A percentile compares a stretch with the other conserved stretches of the same genome.
phyloP scores from a whole-genome alignment of 1,140 invertebrate genomes.

The Wiebesia pumilae region DNA sequence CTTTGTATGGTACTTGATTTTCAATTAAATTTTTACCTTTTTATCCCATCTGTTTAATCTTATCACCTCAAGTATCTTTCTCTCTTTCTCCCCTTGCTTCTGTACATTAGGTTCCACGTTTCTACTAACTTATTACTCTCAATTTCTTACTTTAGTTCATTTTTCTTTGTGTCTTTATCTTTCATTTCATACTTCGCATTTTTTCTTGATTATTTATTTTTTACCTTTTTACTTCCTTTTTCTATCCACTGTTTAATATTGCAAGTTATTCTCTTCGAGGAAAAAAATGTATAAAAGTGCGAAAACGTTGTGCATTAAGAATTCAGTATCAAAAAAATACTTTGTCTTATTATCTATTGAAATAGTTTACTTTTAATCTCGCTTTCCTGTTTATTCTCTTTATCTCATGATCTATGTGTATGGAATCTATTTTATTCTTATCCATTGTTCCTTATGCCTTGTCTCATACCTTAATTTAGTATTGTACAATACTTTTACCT shows the following conservation, averaged over 20 bases:
- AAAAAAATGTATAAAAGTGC: neutral
- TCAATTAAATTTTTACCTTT: neutral
- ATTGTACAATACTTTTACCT: too few relatives aligned
- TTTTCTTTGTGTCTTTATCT: neutral
- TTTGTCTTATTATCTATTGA: too few relatives aligned
- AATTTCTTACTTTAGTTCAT: conserved; percentile 7
- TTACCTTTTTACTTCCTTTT: neutral
- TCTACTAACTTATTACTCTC: neutral
- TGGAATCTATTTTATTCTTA: too few relatives aligned
- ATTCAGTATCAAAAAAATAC: too few relatives aligned
- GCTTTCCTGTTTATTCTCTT: too few relatives aligned
- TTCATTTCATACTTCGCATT: conserved; percentile 6
- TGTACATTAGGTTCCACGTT: conserved; percentile 21
- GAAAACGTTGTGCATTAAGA: neutral
- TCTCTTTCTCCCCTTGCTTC: conserved; percentile 13
- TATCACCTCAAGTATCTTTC: conserved; percentile 17
- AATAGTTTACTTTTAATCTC: too few relatives aligned
- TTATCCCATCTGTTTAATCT: conserved; percentile 7
- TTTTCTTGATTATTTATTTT: conserved; percentile 7
- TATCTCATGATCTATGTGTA: too few relatives aligned
- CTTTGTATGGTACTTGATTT: neutral
- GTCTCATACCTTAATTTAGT: too few relatives aligned
- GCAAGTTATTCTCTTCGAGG: neutral
- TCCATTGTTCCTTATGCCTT: too few relatives aligned
- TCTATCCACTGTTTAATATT: neutral